phyloP scores from a whole-genome alignment of 2,113 vertebrate species.

The Apodemus speciosus region DNA sequence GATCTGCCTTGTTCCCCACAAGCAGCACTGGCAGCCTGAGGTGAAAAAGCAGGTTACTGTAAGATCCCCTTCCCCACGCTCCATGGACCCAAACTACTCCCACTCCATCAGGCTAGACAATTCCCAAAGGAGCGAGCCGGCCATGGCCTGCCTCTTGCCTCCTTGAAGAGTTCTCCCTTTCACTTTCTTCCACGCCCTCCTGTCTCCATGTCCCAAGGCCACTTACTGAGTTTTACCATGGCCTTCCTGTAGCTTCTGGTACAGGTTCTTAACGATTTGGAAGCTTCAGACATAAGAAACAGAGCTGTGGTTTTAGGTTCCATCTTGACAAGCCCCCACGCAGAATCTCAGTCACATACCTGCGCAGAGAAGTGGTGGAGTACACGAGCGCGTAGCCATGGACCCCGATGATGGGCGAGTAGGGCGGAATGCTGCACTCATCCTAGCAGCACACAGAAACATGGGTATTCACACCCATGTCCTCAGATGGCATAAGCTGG shows the following conservation, averaged over 20 bases:
- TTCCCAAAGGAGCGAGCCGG: background rate
- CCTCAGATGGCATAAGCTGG: background rate
- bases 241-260: constrained; percentile 90
- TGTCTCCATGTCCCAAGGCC: background rate
- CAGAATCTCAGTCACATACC: constrained; percentile 80
- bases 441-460: constrained; percentile 83
- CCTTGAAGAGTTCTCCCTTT: background rate
- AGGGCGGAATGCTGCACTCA: constrained; percentile 91
- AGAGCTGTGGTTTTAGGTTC: constrained; percentile 16
- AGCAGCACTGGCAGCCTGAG: constrained; percentile 90
- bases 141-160: background rate
- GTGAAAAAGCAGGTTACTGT: constrained; percentile 41
- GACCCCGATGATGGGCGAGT: constrained; percentile 90
- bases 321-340: background rate
- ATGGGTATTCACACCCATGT: background rate
- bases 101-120: background rate
- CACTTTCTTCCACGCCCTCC: background rate
- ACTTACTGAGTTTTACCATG: constrained; percentile 90
- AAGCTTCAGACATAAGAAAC: constrained; percentile 85
- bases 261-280: constrained; percentile 90
- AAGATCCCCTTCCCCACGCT: background rate
- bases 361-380: constrained; percentile 90
- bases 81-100: background rate
- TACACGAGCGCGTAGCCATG: constrained; percentile 92
- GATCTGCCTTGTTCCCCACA: constrained; percentile 93